These are phyloP conservation scores for Steinernema scapterisci DNA, from an alignment of 2,888 invertebrate species.

Conservation along the genomic window DNA sequence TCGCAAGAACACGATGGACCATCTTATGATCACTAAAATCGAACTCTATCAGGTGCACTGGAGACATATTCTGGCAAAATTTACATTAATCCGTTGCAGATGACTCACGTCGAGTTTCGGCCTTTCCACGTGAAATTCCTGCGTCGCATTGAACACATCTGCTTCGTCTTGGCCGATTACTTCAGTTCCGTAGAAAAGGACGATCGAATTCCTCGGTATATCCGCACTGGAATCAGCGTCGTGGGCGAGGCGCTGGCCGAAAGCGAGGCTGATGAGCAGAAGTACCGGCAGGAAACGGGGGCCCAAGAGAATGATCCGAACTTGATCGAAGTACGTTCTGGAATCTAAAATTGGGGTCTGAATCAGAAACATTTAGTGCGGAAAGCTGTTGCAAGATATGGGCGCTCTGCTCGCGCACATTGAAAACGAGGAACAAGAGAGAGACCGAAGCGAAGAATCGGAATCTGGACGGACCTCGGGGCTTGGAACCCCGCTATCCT, in stretches of 20 bases:
- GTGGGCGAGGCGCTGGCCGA: background rate
- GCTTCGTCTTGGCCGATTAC: conserved; percentile 23
- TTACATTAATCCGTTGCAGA: background rate
- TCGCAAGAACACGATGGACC: background rate
- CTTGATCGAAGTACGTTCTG: background rate
- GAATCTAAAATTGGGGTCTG: background rate
- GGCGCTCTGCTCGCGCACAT: background rate
- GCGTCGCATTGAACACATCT: conserved; percentile 9
- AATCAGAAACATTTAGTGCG: background rate
- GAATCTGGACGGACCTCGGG: background rate
- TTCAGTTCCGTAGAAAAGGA: background rate
- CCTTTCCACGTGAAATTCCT: conserved; percentile 13
- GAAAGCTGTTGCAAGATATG: conserved; percentile 2
- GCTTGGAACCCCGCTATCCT: conserved; percentile 6
- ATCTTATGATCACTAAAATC: conserved; percentile 15
- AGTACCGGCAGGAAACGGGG: conserved; percentile 1
- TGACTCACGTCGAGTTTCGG: background rate
- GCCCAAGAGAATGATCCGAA: background rate
- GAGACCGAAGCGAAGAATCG: background rate
- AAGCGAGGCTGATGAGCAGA: conserved; percentile 11
- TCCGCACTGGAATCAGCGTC: background rate
- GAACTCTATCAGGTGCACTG: conserved; percentile 5
- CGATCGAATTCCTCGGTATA: background rate
- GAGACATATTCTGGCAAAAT: background rate
- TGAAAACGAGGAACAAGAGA: background rate